These are phyloP conservation scores for Drosophila neocordata DNA, from an alignment of 1,140 invertebrate genomes.

Conservation along the genomic window DNA sequence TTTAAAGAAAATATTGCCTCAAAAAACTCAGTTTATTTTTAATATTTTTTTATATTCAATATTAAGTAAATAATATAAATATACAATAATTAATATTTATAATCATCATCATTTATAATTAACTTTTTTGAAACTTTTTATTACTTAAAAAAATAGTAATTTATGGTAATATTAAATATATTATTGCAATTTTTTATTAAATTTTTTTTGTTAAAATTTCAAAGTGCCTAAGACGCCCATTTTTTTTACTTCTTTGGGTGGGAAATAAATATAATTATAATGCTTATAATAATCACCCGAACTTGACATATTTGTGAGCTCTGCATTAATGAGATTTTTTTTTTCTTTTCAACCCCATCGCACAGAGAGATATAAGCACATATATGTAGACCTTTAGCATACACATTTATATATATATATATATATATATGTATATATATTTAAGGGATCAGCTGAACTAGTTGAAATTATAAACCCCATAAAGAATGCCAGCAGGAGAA, in stretches of 20 bases:
- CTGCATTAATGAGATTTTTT: slow-evolving; percentile 53
- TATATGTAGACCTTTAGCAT: neutral
- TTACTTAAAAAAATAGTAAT: too few species aligned
- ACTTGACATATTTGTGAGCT: slow-evolving; percentile 41
- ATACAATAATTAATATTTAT: too few species aligned
- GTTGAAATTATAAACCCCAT: slow-evolving; percentile 27
- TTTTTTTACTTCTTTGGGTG: neutral
- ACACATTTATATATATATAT: neutral
- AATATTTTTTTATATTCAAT: too few species aligned
- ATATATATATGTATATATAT: neutral
- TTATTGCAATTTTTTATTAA: too few species aligned
- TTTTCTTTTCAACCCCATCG: neutral
- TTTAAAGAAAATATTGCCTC: too few species aligned
- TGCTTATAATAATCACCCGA: slow-evolving; percentile 44
- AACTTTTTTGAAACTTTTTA: too few species aligned
- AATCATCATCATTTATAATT: too few species aligned
- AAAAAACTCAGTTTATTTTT: too few species aligned
- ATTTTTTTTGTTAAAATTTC: neutral
- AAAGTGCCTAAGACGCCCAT: neutral
- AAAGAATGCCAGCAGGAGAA: slow-evolving; percentile 5
- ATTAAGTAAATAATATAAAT: too few species aligned
- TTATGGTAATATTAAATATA: too few species aligned
- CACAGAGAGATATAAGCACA: neutral
- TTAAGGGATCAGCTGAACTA: slow-evolving; percentile 18
- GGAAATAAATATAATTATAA: slow-evolving; percentile 42